A percentile compares a stretch with the other conserved stretches of the same genome.
These are phyloP conservation scores for Dromiciops gliroides DNA, from an alignment of 2,113 vertebrate genomes.

Conservation along the genomic window DNA sequence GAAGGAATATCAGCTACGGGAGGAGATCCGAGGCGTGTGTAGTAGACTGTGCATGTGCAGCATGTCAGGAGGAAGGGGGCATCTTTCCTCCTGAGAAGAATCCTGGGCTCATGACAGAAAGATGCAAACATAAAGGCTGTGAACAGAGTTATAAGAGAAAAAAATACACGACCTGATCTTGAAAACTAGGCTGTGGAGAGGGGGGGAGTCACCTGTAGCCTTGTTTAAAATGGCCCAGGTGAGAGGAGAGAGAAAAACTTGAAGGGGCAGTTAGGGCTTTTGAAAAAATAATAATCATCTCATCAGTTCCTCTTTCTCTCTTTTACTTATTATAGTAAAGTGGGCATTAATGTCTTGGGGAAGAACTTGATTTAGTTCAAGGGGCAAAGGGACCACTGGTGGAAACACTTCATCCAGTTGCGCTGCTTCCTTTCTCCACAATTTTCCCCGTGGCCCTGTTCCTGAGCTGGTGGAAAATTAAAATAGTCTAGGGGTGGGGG, in stretches of 20 bases:
- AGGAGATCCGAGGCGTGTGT: too few species aligned
- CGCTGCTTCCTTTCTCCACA: background rate
- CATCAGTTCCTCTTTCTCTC: background rate
- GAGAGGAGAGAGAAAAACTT: background rate
- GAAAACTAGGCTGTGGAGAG: background rate
- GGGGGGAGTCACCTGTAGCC: too few species aligned
- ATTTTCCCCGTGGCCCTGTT: background rate
- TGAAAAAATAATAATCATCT: background rate
- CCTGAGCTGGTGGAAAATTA: background rate
- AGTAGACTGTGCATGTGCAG: rapidly evolving
- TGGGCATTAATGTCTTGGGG: background rate
- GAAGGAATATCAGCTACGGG: background rate
- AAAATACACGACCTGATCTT: background rate
- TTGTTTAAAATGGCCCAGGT: background rate
- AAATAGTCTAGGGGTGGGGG: background rate
- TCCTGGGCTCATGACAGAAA: background rate
- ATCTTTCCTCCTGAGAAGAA: background rate
- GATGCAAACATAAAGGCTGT: background rate
- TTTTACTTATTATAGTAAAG: background rate
- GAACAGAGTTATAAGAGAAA: rapidly evolving
- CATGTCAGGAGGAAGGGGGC: background rate
- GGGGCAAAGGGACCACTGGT: rapidly evolving
- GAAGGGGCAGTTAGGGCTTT: background rate
- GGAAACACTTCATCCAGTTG: background rate
- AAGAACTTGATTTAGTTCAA: background rate